These are phyloP conservation scores for Lepus europaeus DNA, from an alignment of 2,113 vertebrate genomes.

Conservation along the genomic window DNA sequence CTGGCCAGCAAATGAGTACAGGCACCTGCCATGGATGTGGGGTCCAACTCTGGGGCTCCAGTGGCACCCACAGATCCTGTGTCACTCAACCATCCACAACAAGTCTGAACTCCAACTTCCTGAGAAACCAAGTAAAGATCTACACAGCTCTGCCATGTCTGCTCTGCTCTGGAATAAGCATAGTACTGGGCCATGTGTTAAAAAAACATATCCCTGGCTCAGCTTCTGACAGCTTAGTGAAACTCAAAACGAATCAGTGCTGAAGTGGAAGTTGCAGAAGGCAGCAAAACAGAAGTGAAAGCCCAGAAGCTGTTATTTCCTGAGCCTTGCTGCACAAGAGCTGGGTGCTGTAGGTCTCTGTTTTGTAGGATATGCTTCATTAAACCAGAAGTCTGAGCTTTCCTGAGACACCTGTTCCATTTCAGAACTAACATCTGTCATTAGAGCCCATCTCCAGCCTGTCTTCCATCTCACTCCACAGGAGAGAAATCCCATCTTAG, in stretches of 20 bases:
- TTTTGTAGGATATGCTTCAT: rapidly evolving
- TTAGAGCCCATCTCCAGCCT: not conserved
- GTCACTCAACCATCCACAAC: not conserved
- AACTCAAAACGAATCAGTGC: not conserved
- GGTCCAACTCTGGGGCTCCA: not conserved
- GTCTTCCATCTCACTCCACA: not conserved
- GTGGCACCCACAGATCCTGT: not conserved
- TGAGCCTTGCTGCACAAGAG: not conserved
- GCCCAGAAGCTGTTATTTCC: no score
- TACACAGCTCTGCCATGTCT: not conserved
- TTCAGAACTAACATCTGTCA: not conserved
- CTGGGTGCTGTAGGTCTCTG: not conserved
- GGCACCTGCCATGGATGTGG: not conserved
- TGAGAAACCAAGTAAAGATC: not conserved
- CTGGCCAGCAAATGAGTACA: no score
- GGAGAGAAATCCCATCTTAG: not conserved
- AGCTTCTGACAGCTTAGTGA: not conserved
- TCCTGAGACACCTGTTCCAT: not conserved
- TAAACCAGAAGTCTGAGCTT: not conserved
- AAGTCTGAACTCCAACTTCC: not conserved
- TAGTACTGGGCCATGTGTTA: not conserved
- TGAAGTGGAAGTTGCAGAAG: not conserved
- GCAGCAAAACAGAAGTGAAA: not conserved
- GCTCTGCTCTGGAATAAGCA: not conserved
- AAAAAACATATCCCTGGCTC: not conserved